A percentile compares a stretch with the other conserved stretches of the same genome.
These are phyloP conservation scores for Lophotis ruficrista DNA, from an alignment of 2,113 vertebrate genomes.

Conservation along the genomic window DNA sequence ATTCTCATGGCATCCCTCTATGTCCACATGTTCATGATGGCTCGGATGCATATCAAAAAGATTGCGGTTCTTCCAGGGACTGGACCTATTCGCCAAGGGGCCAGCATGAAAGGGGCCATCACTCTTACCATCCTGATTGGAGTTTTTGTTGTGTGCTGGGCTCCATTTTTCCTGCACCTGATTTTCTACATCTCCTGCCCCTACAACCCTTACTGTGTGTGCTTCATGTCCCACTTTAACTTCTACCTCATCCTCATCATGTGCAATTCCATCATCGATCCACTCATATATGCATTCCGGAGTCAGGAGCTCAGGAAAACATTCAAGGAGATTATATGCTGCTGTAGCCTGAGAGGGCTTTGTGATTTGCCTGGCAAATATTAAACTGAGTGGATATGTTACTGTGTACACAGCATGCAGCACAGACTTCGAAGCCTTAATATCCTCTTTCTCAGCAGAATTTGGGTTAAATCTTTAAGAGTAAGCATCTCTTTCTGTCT, in stretches of 20 bases:
- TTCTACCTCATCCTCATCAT: constrained; percentile 96
- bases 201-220: constrained; percentile 92
- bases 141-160: constrained; percentile 96
- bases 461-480: background rate
- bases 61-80: constrained; percentile 88
- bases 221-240: constrained; percentile 98
- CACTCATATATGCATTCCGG: constrained; percentile 93
- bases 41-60: constrained; percentile 89
- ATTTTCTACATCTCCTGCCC: constrained; percentile 94
- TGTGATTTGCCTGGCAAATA: constrained; percentile 78
- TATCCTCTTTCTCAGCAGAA: background rate
- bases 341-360: constrained; percentile 70
- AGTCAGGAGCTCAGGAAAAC: constrained; percentile 95
- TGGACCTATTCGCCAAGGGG: constrained; percentile 83
- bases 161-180: constrained; percentile 92
- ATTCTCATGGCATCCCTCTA: constrained; percentile 94
- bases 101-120: constrained; percentile 94
- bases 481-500: background rate
- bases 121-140: constrained; percentile 93
- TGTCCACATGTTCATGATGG: constrained; percentile 96
- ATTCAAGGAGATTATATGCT: constrained; percentile 94
- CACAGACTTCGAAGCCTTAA: background rate
- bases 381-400: background rate
- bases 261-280: constrained; percentile 95
- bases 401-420: background rate